Evolutionary conservation across 1,140 invertebrate species (phyloP).

Genomic region (Trichogramma pretiosum): DNA sequence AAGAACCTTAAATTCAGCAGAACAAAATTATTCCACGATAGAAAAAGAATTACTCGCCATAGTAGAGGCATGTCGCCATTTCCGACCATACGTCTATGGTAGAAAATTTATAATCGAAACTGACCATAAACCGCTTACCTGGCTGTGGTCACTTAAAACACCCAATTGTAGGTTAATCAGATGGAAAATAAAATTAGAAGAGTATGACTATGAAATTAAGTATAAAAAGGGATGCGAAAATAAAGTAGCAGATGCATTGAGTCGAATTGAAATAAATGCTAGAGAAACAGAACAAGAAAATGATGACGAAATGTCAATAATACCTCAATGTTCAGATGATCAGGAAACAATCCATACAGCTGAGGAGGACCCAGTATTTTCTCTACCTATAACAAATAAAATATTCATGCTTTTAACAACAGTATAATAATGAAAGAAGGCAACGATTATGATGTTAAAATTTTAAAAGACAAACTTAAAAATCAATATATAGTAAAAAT

Average conservation of each 20-base stretch:
- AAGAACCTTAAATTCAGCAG: slow-evolving; percentile 16
- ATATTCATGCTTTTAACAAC: neutral
- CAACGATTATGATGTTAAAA: neutral
- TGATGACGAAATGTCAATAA: neutral
- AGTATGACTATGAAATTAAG: slow-evolving; percentile 41
- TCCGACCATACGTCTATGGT: slow-evolving; percentile 35
- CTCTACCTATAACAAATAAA: slow-evolving; percentile 1
- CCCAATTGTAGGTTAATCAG: slow-evolving; percentile 35
- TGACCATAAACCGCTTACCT: slow-evolving; percentile 39
- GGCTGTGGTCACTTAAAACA: slow-evolving; percentile 39
- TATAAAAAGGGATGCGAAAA: slow-evolving; percentile 39
- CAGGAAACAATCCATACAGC: neutral
- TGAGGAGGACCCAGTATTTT: neutral
- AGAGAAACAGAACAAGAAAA: neutral
- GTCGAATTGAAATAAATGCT: neutral
- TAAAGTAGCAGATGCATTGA: slow-evolving; percentile 33
- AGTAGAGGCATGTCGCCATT: slow-evolving; percentile 37
- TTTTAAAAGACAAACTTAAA: neutral
- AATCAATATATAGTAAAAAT: neutral
- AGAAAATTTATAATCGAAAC: slow-evolving; percentile 27
- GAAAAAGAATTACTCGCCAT: slow-evolving; percentile 33
- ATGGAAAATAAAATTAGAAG: slow-evolving; percentile 39
- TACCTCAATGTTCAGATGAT: neutral
- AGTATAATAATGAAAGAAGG: neutral
- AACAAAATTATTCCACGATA: slow-evolving; percentile 28